phyloP scores from a whole-genome alignment of 2,797 vertebrate species.

The Dromococcyx pavoninus region DNA sequence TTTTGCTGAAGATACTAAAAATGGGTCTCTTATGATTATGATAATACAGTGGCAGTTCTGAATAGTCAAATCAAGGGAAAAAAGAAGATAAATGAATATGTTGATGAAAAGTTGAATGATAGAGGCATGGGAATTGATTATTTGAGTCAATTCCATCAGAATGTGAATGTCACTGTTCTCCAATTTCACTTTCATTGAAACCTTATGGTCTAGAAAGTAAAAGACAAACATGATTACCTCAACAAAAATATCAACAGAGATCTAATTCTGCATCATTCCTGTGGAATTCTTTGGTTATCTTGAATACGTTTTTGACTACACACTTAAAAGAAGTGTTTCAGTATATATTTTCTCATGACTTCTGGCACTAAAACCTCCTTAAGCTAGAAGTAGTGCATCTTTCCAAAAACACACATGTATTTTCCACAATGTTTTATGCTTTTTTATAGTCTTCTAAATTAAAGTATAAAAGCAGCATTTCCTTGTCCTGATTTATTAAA shows the following conservation, averaged over 20 bases:
- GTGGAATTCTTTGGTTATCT: background rate
- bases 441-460: background rate
- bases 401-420: background rate
- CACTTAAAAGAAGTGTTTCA: background rate
- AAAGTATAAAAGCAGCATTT: background rate
- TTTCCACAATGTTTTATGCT: background rate
- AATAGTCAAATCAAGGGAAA: conserved; percentile 60
- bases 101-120: conserved; percentile 47
- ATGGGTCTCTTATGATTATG: conserved; percentile 13
- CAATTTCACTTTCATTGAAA: conserved; percentile 21
- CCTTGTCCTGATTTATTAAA: background rate
- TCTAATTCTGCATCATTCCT: background rate
- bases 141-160: conserved; percentile 56
- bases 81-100: conserved; percentile 1
- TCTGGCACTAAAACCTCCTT: background rate
- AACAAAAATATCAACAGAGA: background rate
- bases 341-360: background rate
- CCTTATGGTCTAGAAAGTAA: background rate
- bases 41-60: conserved; percentile 25
- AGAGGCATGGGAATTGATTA: conserved; percentile 51
- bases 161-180: conserved; percentile 26
- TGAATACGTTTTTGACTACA: background rate
- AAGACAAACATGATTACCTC: background rate
- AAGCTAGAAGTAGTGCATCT: background rate
- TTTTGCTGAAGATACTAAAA: conserved; percentile 40